Evolutionary conservation across 1,140 invertebrate genomes (phyloP).

Genomic region (Arctopsyche grandis): DNA sequence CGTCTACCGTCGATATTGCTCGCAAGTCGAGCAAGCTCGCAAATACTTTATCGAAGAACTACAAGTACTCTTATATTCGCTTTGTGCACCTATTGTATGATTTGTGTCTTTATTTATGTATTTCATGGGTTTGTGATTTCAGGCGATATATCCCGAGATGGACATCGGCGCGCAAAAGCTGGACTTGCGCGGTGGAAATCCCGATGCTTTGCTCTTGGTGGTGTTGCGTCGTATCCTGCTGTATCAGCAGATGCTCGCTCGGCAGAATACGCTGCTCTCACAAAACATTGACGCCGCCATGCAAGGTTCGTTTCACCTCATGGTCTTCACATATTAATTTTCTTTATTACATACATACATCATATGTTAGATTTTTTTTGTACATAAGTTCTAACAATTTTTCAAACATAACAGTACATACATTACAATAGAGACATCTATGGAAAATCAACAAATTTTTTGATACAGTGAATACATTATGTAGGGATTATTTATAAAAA

Average conservation of each 20-base stretch:
- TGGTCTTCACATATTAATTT: neutral
- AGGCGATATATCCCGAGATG: slow-evolving; percentile 25
- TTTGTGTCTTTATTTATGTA: neutral
- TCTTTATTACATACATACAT: no score
- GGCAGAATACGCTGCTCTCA: slow-evolving; percentile 36
- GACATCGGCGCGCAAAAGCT: slow-evolving; percentile 39
- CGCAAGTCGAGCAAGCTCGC: slow-evolving; percentile 71
- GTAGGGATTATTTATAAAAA: no score
- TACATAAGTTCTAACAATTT: no score
- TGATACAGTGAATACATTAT: no score
- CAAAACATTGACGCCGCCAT: slow-evolving; percentile 42
- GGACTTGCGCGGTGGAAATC: slow-evolving; percentile 49
- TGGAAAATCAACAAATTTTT: no score
- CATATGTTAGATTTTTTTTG: no score
- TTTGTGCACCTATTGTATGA: neutral
- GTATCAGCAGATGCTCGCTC: slow-evolving; percentile 51
- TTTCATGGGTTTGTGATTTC: neutral
- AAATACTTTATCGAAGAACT: slow-evolving; percentile 78
- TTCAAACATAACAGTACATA: no score
- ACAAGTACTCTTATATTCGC: slow-evolving; percentile 59
- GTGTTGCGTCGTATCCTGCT: slow-evolving; percentile 44
- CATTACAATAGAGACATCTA: no score
- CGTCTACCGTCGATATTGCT: slow-evolving; percentile 45
- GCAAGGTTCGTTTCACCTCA: slow-evolving; percentile 30
- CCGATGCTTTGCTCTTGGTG: slow-evolving; percentile 47